Base-by-base conservation (phyloP, 2,113 vertebrate genomes). In the Prietella phreatophila region DNA sequence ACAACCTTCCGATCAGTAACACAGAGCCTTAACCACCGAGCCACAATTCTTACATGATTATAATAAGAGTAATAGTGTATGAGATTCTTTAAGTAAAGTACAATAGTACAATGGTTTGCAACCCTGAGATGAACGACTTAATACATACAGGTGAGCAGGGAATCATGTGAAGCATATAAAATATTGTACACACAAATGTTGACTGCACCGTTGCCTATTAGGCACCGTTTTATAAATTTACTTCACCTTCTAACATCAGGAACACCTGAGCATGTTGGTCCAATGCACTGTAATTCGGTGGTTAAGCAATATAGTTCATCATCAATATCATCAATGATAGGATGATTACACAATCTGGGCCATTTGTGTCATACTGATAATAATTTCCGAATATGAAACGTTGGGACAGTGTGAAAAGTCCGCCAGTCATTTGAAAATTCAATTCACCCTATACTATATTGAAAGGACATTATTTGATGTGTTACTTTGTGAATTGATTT, bases 41-140 rank as follows among this genome's bases (percentile, higher is more conserved):
- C 39, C 39, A 42, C 39, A 27, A 2, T 22, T 47, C 9, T 47
- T 47, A 47, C 27, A 22, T 50, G 20, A 22, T 76, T 76, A 14
- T 76, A 76, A 39, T 71, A 36, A 19, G 33, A 19, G 33, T 19
- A 71, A 71, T 71, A 19, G 67, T 71, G 2, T 19, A 73, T 20
- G 65, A 69, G 69, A 20, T 73, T 36, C n/a, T 30, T n/a, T 67
- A 36, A 75, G 36, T 22, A 42, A 42, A 73, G 27, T 27, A 50
- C 9, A 78, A 75, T 20, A 36, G 19, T 13, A 76, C 33, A 58
- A 58, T 20, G 19, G 11, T 30, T 80, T 58, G 30, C 36, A 33
- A 81, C 79, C 53, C 79, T 81, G 79, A 81, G 79, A 81, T 81
- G 53, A 14, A 78, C 17, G 47, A 6, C 20, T 53, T 56, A 58